Conservation (phyloP, 2,888 invertebrate species). For the Masnerella sp. region DNA sequence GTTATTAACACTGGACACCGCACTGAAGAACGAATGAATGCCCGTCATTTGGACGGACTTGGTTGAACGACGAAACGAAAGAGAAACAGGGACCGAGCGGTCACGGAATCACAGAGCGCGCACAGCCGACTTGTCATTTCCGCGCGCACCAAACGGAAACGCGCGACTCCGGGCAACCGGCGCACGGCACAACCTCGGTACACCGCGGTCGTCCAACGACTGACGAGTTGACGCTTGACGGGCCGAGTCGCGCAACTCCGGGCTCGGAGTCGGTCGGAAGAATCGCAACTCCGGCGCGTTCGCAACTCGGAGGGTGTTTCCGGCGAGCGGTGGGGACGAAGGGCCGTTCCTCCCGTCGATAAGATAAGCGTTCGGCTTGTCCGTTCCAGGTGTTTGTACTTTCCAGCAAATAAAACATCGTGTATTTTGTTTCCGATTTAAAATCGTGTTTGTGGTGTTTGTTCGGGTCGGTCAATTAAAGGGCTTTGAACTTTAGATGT, state of each 20-base stretch:
- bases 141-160: constrained; percentile 22
- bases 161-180: background rate
- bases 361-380: constrained; percentile 29
- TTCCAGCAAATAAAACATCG: background rate
- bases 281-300: too few species aligned
- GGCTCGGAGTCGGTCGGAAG: too few species aligned
- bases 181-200: constrained; percentile 21
- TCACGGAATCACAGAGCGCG: constrained; percentile 12
- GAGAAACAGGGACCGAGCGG: background rate
- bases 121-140: constrained; percentile 44
- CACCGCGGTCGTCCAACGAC: constrained; percentile 47
- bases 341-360: constrained; percentile 41
- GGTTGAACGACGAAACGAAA: background rate
- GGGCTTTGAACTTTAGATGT: too few species aligned
- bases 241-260: background rate
- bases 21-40: constrained; percentile 69
- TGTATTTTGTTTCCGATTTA: background rate
- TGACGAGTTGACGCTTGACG: constrained; percentile 48
- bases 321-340: constrained; percentile 29
- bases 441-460: too few species aligned
- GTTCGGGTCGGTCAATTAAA: too few species aligned
- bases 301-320: constrained; percentile 34
- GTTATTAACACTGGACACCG: constrained; percentile 72
- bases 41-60: constrained; percentile 69
- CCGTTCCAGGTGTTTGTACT: constrained; percentile 2